Evolutionary conservation across 2,113 vertebrate genomes (phyloP), one percentile per base, ranked within the genome.

Genomic region (Phocoena sinus): DNA sequence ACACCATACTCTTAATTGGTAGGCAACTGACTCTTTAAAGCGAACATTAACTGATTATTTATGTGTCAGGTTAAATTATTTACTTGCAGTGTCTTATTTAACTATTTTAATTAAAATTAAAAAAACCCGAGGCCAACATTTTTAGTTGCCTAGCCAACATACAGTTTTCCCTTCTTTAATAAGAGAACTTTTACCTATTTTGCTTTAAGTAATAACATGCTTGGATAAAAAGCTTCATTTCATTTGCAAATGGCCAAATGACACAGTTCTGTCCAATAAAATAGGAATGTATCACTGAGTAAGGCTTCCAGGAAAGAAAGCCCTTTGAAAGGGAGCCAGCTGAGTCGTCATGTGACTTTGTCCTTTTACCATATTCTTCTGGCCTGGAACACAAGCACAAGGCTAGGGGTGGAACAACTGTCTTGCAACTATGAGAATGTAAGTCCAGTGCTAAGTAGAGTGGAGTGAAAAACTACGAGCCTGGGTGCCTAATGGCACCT

Each of bases 41-140:
- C 63, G 91, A 76, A 70, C 70, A 67, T 94, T 88, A 97, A 97
- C 70, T 85, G 44, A 92, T 47, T 53, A 85, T 60, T 60, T 60
- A 60, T 14, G 21, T 63, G 14, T 80, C 82, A 81, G 25, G 53
- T 95, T 95, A 89, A 95, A 83, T 83, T 91, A 88, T 62, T 96
- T 85, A 94, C 53, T 81, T 93, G 31, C 28, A 77, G 90, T 82
- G 23, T 85, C 53, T 89, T 79, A 70, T n/a, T 82, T 74, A 90
- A 91, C 38, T 58, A 94, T 65, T 89, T 83, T 80, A 87, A 97
- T 74, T 79, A 33, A 14, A 28, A 41, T n/a, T n/a, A 65, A 28
- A 68, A 70, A 97, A 44, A 44, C 8, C 3, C 0, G 1, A 89
- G 58, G 70, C 47, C 83, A 93, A 84, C 31, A 63, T 25, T 91